Conservation (phyloP, 2,113 vertebrate genomes). For the Anseranas semipalmata region DNA sequence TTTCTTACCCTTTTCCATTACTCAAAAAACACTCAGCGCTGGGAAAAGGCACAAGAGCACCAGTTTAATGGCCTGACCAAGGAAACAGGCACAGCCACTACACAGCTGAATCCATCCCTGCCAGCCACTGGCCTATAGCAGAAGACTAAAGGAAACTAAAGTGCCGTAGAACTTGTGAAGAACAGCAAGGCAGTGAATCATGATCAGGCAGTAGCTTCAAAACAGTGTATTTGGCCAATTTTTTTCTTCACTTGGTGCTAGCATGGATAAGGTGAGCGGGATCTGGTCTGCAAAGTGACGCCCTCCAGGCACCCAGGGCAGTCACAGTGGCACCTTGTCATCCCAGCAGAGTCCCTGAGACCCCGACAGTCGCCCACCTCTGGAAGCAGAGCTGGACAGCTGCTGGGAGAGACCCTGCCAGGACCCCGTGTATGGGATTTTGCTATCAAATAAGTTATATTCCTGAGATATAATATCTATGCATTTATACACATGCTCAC, state of each 20-base stretch:
- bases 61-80: neutral
- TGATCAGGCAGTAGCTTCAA: neutral
- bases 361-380: neutral
- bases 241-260: neutral
- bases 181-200: neutral
- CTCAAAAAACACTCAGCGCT: neutral
- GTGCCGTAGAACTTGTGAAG: neutral
- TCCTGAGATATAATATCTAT: neutral
- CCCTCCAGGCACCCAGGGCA: fast-evolving
- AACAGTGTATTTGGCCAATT: neutral
- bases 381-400: neutral
- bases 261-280: neutral
- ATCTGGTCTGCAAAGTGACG: neutral
- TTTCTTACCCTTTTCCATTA: neutral
- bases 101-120: neutral
- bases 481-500: neutral
- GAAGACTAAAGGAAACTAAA: neutral
- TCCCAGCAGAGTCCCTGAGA: neutral
- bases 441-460: neutral
- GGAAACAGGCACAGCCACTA: neutral
- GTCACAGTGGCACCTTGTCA: neutral
- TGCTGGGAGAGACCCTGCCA: neutral
- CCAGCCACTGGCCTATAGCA: neutral
- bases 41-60: neutral
- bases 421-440: neutral